Evolutionary conservation across 2,888 invertebrate genomes (phyloP).

Genomic region (Agrilus mali): DNA sequence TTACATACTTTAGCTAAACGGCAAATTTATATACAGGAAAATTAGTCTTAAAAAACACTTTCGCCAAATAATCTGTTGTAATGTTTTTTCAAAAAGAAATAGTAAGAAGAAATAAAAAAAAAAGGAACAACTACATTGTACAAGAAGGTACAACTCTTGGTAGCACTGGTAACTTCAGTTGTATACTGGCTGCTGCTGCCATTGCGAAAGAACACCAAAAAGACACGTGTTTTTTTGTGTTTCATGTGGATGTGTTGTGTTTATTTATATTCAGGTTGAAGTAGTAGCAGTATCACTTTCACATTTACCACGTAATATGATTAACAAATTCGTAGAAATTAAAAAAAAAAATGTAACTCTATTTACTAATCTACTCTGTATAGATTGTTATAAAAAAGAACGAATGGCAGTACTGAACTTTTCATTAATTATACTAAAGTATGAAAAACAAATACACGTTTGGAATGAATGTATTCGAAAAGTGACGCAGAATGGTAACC

Average conservation of each 20-base stretch:
- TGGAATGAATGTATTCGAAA: too few relatives aligned
- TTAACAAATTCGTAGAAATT: slow-evolving; percentile 10
- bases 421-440: slow-evolving; percentile 1
- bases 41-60: too few relatives aligned
- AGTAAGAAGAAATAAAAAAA: slow-evolving; percentile 12
- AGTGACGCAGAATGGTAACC: too few relatives aligned
- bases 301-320: too few relatives aligned
- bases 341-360: slow-evolving; percentile 16
- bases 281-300: too few relatives aligned
- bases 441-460: slow-evolving; percentile 1
- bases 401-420: neutral
- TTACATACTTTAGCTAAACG: too few relatives aligned
- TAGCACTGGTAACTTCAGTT: slow-evolving; percentile 36
- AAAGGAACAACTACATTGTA: slow-evolving; percentile 25
- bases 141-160: slow-evolving; percentile 34
- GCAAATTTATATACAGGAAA: too few relatives aligned
- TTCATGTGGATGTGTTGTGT: too few relatives aligned
- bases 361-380: slow-evolving; percentile 13
- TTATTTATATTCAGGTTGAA: too few relatives aligned
- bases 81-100: slow-evolving; percentile 1
- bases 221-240: too few relatives aligned
- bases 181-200: slow-evolving; percentile 29
- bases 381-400: slow-evolving; percentile 1
- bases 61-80: too few relatives aligned
- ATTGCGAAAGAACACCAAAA: slow-evolving; percentile 12